Percentiles rank a stretch among this genome's conserved stretches.
Evolutionary conservation across 1,140 invertebrate species (phyloP).

Genomic region (Tetranychus urticae): DNA sequence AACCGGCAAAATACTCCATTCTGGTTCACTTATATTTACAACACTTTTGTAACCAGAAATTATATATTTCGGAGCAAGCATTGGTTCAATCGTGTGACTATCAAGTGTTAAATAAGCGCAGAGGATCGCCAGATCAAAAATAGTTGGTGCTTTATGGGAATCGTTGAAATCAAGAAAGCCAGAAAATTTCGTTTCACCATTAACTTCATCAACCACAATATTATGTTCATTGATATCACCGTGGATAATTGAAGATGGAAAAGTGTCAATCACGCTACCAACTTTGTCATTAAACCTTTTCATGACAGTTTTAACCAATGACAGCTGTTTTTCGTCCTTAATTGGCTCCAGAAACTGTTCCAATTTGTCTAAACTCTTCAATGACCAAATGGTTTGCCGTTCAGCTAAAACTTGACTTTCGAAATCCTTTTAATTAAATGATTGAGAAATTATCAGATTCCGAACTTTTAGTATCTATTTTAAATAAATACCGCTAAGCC

Average conservation of each 20-base stretch:
- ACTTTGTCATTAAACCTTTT: neutral
- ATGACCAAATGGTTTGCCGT: neutral
- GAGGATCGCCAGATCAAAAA: conserved; percentile 10
- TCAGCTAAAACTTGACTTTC: neutral
- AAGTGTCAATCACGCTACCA: neutral
- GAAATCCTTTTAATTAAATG: neutral
- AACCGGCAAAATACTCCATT: neutral
- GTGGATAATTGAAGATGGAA: conserved; percentile 3
- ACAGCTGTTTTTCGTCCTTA: neutral
- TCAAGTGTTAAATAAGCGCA: conserved; percentile 2
- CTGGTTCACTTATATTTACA: neutral
- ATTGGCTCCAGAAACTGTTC: neutral
- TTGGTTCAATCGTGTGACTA: neutral
- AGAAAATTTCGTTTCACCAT: neutral
- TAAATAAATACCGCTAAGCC: no score
- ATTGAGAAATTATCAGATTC: no score
- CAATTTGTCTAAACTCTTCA: neutral
- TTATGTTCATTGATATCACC: conserved; percentile 11
- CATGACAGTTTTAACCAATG: neutral
- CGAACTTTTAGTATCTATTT: no score
- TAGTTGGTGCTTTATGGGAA: conserved; percentile 5
- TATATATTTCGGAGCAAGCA: neutral
- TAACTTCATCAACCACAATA: conserved; percentile 1
- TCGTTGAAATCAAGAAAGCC: conserved; percentile 10
- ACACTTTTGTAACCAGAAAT: neutral